These are phyloP conservation scores for Achlya flavicornis DNA, from an alignment of 2,888 invertebrate species.

Conservation along the genomic window DNA sequence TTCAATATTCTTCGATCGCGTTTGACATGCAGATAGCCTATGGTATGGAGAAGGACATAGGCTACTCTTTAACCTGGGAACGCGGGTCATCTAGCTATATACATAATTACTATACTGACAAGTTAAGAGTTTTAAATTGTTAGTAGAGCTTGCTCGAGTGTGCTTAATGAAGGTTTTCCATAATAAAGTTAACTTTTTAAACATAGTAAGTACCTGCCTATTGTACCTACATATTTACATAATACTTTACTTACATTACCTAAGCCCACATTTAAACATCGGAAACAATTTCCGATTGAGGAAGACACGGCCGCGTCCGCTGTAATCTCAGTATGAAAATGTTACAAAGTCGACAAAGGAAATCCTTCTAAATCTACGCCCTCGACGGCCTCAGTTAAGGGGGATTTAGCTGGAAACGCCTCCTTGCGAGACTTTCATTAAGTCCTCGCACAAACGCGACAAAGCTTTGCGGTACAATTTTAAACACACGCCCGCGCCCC, in stretches of 20 bases:
- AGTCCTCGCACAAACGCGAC: constrained; percentile 61
- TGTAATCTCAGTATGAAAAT: constrained; percentile 52
- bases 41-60: too few species aligned
- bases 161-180: too few species aligned
- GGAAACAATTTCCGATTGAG: constrained; percentile 37
- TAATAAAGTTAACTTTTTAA: neutral
- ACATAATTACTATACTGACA: too few species aligned
- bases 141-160: too few species aligned
- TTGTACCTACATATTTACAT: too few species aligned
- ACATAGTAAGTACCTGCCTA: too few species aligned
- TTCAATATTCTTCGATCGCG: too few species aligned
- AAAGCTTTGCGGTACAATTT: constrained; percentile 50
- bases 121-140: too few species aligned
- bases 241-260: too few species aligned
- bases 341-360: constrained; percentile 54
- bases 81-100: too few species aligned
- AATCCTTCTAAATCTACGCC: constrained; percentile 61
- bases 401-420: constrained; percentile 54
- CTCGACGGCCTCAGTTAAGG: constrained; percentile 46
- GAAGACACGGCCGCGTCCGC: constrained; percentile 23
- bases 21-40: too few species aligned
- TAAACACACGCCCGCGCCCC: constrained; percentile 25
- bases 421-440: constrained; percentile 67
- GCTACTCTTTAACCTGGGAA: too few species aligned
- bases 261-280: constrained; percentile 11